These are phyloP conservation scores for Rotaria macrura DNA, from an alignment of 2,888 invertebrate species.

Conservation along the genomic window DNA sequence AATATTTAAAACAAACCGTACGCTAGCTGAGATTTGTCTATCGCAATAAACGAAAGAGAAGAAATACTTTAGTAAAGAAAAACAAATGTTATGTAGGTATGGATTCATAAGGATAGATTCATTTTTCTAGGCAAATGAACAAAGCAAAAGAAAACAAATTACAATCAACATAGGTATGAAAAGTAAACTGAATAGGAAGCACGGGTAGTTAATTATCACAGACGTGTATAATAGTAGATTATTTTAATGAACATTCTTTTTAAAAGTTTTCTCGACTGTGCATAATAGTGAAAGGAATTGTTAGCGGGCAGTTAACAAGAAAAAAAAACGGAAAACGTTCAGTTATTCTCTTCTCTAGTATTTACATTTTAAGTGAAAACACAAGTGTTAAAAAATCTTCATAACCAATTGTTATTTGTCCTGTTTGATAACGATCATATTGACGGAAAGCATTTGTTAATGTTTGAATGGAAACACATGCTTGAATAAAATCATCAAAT, in stretches of 20 bases:
- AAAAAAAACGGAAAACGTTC: not conserved
- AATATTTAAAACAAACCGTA: no score
- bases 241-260: no score
- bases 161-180: not conserved
- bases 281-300: no score
- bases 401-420: slow-evolving; percentile 84
- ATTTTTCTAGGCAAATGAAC: not conserved
- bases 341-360: not conserved
- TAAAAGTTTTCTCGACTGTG: no score
- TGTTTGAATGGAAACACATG: slow-evolving; percentile 79
- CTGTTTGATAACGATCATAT: slow-evolving; percentile 80
- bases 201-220: no score
- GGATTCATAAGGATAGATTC: not conserved
- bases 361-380: slow-evolving; percentile 43
- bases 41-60: not conserved
- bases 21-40: not conserved
- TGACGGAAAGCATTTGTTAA: slow-evolving; percentile 75
- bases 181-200: no score
- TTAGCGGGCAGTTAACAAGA: not conserved
- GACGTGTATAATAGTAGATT: no score
- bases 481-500: slow-evolving; percentile 96
- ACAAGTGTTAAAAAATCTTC: slow-evolving; percentile 90
- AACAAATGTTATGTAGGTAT: not conserved
- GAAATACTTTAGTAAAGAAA: not conserved
- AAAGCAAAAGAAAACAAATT: not conserved